Percentiles rank a stretch among this genome's conserved stretches.
phyloP scores from a whole-genome alignment of 2,888 invertebrate species.

The Tuta absoluta region DNA sequence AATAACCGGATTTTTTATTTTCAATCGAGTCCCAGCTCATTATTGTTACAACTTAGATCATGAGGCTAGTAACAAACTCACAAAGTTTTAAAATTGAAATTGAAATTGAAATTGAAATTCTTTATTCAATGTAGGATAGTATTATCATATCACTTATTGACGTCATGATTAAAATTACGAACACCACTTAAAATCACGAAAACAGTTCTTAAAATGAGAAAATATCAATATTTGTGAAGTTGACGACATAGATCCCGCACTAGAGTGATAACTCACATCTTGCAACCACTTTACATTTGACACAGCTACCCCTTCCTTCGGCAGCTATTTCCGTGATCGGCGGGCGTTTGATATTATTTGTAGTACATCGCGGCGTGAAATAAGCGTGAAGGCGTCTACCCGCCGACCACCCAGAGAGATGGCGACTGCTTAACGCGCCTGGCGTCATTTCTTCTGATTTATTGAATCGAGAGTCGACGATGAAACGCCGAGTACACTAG shows the following conservation, averaged over 20 bases:
- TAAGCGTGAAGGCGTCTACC: conserved; percentile 68
- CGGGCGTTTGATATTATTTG: conserved; percentile 63
- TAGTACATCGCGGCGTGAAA: conserved; percentile 66
- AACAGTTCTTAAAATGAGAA: too few relatives aligned
- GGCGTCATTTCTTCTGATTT: conserved; percentile 78
- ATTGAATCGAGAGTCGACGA: conserved; percentile 66
- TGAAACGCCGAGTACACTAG: conserved; percentile 48
- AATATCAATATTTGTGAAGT: too few relatives aligned
- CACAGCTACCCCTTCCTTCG: conserved; percentile 11
- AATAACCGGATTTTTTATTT: too few relatives aligned
- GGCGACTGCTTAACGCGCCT: conserved; percentile 73
- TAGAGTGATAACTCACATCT: not conserved
- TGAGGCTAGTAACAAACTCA: too few relatives aligned
- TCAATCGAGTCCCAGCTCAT: too few relatives aligned
- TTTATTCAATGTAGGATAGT: too few relatives aligned
- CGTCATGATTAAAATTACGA: too few relatives aligned
- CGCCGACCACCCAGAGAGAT: conserved; percentile 74
- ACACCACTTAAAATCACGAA: too few relatives aligned
- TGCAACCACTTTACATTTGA: not conserved
- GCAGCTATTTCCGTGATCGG: conserved; percentile 57
- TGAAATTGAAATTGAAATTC: too few relatives aligned
- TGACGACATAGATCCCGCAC: not conserved
- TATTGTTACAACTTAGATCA: too few relatives aligned
- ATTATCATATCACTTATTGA: too few relatives aligned
- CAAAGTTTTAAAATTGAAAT: too few relatives aligned